Conservation (phyloP, 2,888 invertebrate species). For the Eurois occulta region DNA sequence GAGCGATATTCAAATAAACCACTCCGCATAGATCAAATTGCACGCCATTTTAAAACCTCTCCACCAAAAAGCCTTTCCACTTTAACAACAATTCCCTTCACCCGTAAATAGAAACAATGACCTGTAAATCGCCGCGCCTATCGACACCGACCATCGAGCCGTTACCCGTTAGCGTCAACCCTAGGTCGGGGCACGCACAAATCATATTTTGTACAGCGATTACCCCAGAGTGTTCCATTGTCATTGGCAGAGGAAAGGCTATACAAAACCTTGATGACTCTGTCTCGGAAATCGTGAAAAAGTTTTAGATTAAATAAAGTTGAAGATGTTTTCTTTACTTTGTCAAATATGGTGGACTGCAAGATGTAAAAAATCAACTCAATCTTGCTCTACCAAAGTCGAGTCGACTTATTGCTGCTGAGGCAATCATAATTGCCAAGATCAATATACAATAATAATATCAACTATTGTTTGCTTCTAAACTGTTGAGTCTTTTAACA, state of each 20-base stretch:
- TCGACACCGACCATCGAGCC: constrained; percentile 10
- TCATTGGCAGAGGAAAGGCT: constrained; percentile 11
- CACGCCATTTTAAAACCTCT: not conserved
- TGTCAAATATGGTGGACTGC: too few species aligned
- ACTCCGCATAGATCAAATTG: not conserved
- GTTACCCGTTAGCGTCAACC: constrained; percentile 27
- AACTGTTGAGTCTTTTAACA: not conserved
- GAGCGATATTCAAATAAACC: not conserved
- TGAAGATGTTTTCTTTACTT: not conserved
- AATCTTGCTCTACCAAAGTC: not conserved
- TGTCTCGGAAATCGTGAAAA: not conserved
- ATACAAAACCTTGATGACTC: not conserved
- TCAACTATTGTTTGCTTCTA: not conserved
- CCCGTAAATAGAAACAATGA: constrained; percentile 33
- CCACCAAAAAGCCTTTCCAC: not conserved
- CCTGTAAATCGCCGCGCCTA: constrained; percentile 16
- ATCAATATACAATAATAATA: not conserved
- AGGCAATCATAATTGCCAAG: not conserved
- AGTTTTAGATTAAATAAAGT: not conserved
- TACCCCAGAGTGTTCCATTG: constrained; percentile 31
- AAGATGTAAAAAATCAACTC: not conserved
- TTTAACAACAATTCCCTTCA: constrained; percentile 14
- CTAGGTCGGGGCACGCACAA: constrained; percentile 38
- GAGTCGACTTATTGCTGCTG: not conserved
- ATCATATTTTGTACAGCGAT: constrained; percentile 45